A percentile compares a stretch with the other conserved stretches of the same genome.
These are phyloP conservation scores for Hippasteria phrygiana DNA, from an alignment of 53 echinoderm and acorn worm genomes.

Conservation along the genomic window DNA sequence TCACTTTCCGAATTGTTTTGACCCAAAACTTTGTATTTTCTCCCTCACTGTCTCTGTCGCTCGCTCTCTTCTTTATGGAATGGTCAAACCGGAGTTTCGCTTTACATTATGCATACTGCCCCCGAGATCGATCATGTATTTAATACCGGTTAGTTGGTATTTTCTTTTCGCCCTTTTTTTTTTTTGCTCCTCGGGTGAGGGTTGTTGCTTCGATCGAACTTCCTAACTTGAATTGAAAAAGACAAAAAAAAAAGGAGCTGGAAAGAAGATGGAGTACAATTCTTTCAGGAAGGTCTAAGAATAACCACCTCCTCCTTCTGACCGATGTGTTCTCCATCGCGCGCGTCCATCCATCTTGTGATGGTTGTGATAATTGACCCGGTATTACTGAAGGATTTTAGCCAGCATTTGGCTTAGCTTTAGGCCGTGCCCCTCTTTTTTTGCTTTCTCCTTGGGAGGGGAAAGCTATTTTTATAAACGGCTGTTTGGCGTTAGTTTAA, in stretches of 20 bases:
- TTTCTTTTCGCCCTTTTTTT: constrained; percentile 41
- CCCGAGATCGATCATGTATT: constrained; percentile 57
- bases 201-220: constrained; percentile 58
- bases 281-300: constrained; percentile 61
- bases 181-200: constrained; percentile 2
- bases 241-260: background rate
- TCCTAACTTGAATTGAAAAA: constrained; percentile 34
- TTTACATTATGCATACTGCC: constrained; percentile 54
- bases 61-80: background rate
- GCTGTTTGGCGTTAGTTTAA: too few relatives aligned
- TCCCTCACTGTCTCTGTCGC: background rate
- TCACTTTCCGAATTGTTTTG: constrained; percentile 17
- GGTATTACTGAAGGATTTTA: constrained; percentile 53
- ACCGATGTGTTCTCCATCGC: constrained; percentile 15
- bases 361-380: constrained; percentile 57
- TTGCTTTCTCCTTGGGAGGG: too few relatives aligned
- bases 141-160: constrained; percentile 64
- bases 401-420: background rate
- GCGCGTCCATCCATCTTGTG: constrained; percentile 48
- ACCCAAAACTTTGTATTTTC: background rate
- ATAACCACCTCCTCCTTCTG: constrained; percentile 15
- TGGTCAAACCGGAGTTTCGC: background rate
- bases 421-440: background rate
- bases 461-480: background rate
- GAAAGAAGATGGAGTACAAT: constrained; percentile 26